These are phyloP conservation scores for Diogma glabrata DNA, from an alignment of 2,888 invertebrate species.

Conservation along the genomic window DNA sequence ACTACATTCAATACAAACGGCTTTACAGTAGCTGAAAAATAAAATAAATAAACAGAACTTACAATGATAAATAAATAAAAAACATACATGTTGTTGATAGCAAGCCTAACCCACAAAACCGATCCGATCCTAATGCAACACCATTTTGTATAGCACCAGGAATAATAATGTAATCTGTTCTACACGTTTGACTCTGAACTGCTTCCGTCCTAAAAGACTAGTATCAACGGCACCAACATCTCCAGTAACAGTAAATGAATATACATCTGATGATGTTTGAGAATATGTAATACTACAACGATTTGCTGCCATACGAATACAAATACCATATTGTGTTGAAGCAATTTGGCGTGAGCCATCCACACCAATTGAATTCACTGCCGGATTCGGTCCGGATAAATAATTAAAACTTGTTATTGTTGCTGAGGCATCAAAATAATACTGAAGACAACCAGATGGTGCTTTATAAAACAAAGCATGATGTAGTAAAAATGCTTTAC, in stretches of 20 bases:
- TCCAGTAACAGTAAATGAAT: slow-evolving; percentile 59
- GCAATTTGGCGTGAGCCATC: slow-evolving; percentile 59
- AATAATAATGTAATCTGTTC: slow-evolving; percentile 62
- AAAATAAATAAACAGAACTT: too few relatives aligned
- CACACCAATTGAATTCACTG: slow-evolving; percentile 40
- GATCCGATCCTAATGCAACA: slow-evolving; percentile 42
- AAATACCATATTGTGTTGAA: slow-evolving; percentile 64
- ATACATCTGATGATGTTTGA: slow-evolving; percentile 39
- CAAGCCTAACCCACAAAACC: slow-evolving; percentile 67
- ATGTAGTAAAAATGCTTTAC: too few relatives aligned
- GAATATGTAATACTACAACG: slow-evolving; percentile 61
- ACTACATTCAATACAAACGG: slow-evolving; percentile 67
- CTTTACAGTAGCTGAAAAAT: too few relatives aligned
- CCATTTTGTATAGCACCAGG: slow-evolving; percentile 49
- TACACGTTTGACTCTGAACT: slow-evolving; percentile 48
- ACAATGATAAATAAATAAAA: too few relatives aligned
- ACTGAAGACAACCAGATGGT: slow-evolving; percentile 68
- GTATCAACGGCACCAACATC: slow-evolving; percentile 55
- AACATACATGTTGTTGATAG: slow-evolving; percentile 50
- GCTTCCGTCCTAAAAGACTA: slow-evolving; percentile 46
- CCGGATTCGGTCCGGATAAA: slow-evolving; percentile 48
- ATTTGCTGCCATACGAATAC: slow-evolving; percentile 59
- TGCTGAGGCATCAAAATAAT: slow-evolving; percentile 49
- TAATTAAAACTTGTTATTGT: slow-evolving; percentile 67
- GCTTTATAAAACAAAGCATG: too few relatives aligned